Base-by-base conservation (phyloP, 92 coral and sea anemone genomes). In the Actinernus sp. region DNA sequence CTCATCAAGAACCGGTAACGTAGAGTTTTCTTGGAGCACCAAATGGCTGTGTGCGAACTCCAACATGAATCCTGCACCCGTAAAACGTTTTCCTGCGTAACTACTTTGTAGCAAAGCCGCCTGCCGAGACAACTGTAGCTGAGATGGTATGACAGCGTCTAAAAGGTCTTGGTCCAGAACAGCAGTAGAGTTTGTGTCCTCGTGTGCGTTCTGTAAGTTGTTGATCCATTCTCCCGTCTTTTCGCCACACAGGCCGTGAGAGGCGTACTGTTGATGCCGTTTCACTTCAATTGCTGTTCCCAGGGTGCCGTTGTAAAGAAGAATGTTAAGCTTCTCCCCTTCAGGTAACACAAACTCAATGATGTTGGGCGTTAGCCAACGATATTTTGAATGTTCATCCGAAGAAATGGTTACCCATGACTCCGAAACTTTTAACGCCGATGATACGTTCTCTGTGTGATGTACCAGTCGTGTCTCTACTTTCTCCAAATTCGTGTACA, bases 51-150 rank as follows among this genome's bases (percentile, higher is more conserved):
- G 40, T 46, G 45, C 34, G 44, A 83, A 52, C 2, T 76, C 69
- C 16, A 83, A 53, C 84, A 76, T 83, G 54, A 65, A 83, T 19
- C 89, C 79, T 28, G 84, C 89, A 25, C 89, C 89, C n/a, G 77
- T 58, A 27, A 62, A 67, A 41, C 53, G 39, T 21, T 55, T 37
- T 55, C 29, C 53, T 41, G 70, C 76, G 33, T 44, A 38, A 32
- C 29, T 59, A 55, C 26, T 49, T 30, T 51, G n/a, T 32, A 72
- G 34, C 6, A 72, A 1, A 38, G 48, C 59, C 43, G 46, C 70
- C 18, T 59, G 31, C 28, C 68, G 49, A 26, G n/a, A 41, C 14
- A 70, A 49, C 36, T 74, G 68, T 23, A 37, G 40, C 36, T 31
- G 34, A 3, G 44, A 9, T 26, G 74, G 49, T 19, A 71, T 31